Conservation (phyloP, 2,888 invertebrate species). For the Drosophila crucigera region DNA sequence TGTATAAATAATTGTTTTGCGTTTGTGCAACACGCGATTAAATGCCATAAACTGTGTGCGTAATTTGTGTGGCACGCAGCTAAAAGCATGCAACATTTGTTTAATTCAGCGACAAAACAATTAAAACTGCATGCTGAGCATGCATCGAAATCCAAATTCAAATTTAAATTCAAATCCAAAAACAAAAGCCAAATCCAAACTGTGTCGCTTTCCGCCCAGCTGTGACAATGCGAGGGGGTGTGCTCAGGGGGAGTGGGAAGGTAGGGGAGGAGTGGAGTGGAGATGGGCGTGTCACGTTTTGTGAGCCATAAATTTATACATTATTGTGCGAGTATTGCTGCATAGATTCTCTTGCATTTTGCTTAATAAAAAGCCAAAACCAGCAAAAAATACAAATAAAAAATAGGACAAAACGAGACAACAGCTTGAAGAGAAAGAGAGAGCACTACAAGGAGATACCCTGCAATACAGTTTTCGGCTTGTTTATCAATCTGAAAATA, state of each 20-base stretch:
- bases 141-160: constrained; percentile 16
- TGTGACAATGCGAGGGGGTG: background rate
- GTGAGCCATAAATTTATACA: constrained; percentile 70
- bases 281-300: constrained; percentile 65
- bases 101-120: constrained; percentile 66
- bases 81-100: constrained; percentile 47
- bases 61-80: constrained; percentile 33
- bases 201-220: constrained; percentile 63
- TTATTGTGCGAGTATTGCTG: constrained; percentile 68
- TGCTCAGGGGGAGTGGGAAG: background rate
- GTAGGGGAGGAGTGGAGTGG: background rate
- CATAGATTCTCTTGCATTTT: constrained; percentile 76
- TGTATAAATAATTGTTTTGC: constrained; percentile 30
- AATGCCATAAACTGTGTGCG: constrained; percentile 66
- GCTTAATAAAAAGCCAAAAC: constrained; percentile 67
- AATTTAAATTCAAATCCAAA: constrained; percentile 11
- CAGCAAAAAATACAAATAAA: constrained; percentile 6
- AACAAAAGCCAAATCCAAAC: constrained; percentile 43
- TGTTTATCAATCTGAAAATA: background rate
- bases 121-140: constrained; percentile 71
- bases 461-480: background rate
- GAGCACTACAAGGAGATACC: background rate
- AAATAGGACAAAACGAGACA: constrained; percentile 27
- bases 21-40: constrained; percentile 45
- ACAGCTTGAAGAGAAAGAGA: constrained; percentile 16